Conservation (phyloP, 2,797 vertebrate species). For the Merluccius polli region DNA sequence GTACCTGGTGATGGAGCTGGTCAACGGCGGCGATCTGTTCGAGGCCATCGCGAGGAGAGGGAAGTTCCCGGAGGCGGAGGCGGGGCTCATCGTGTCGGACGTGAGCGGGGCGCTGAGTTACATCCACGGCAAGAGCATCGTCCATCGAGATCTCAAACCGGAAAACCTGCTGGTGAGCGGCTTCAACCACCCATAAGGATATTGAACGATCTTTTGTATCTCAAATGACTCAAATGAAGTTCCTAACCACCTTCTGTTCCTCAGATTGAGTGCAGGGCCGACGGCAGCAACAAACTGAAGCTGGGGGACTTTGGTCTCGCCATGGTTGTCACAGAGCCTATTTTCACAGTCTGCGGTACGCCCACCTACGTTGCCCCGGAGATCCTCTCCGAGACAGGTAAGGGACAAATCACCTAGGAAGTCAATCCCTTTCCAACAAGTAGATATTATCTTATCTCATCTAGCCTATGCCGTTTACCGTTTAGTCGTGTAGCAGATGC, state of each 20-base stretch:
- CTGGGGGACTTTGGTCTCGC: slow-evolving; percentile 96
- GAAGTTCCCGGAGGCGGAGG: slow-evolving; percentile 82
- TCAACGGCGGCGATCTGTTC: slow-evolving; percentile 91
- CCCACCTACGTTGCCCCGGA: slow-evolving; percentile 97
- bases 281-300: slow-evolving; percentile 84
- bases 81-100: slow-evolving; percentile 86
- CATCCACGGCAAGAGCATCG: slow-evolving; percentile 88
- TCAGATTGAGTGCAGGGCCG: slow-evolving; percentile 82
- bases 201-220: not conserved
- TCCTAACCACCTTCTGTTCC: not conserved
- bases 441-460: not conserved
- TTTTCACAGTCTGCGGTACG: slow-evolving; percentile 96
- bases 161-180: slow-evolving; percentile 92
- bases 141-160: slow-evolving; percentile 95
- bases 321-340: slow-evolving; percentile 88
- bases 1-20: slow-evolving; percentile 91
- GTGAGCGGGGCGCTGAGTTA: slow-evolving; percentile 87
- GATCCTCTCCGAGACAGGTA: slow-evolving; percentile 94
- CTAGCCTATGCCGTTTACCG: not conserved
- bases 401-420: slow-evolving; percentile 14
- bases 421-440: not conserved
- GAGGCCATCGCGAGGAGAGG: slow-evolving; percentile 88
- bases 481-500: not conserved
- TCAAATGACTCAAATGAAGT: not conserved
- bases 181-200: not conserved